Evolutionary conservation across 2,797 vertebrate genomes (phyloP), one percentile per base, ranked within the genome.

Genomic region (Squalus acanthias): DNA sequence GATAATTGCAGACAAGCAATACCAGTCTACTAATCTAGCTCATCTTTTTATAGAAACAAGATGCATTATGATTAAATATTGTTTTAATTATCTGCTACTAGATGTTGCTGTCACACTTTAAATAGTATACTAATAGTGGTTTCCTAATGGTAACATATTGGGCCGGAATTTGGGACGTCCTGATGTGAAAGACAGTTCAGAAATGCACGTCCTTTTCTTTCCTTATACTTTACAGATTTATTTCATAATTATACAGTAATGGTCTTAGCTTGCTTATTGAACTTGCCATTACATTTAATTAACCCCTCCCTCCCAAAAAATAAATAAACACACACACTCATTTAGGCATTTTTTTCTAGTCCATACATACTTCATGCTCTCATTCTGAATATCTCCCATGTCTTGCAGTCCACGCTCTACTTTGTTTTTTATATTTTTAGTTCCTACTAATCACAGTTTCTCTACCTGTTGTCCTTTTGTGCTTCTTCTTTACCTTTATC

Each of bases 91-190:
- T 93, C 63, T 95, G 26, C 26, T 70, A 72, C 39, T 95, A 74
- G 69, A 46, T 74, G 69, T 95, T 95, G 94, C 94, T 95, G 69
- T 53, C n/a, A 26, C 46, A 95, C 39, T 74, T 15, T 70, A 53
- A 95, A 72, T 74, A 12, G 5, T 29, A 7, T 95, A 15, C 26
- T 29, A 50, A 46, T 39, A 69, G 20, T 85, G 20, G 15, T 69
- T 39, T 93, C 29, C 33, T 69, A n/a, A 22, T 93, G 60, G 33
- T 94, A 46, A 17, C 29, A 57, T 69, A 39, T 39, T 39, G 53
- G 53, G 2, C 53, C 53, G 53, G 53, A 57, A 57, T 89, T 89
- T 60, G 53, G 29, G 24, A 29, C 24, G 20, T 24, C 4, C 4
- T 7, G 39, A 50, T 87, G 20, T 22, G 15, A 87, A 50, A 87